Conservation (phyloP, 2,888 invertebrate genomes). For the Gymnocheta viridis region DNA sequence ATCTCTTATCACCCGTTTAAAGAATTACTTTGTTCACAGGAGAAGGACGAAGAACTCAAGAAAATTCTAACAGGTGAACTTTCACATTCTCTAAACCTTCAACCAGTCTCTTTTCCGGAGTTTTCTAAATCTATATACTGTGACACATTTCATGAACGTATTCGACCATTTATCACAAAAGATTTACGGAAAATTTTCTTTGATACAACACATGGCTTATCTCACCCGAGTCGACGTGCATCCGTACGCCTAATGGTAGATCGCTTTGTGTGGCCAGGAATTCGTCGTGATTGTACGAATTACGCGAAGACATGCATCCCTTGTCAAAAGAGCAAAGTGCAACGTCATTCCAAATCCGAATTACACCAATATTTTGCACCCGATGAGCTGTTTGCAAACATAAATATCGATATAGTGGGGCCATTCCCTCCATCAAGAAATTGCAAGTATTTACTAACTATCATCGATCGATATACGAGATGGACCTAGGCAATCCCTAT, state of each 20-base stretch:
- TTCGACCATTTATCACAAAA: no score
- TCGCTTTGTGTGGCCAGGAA: background rate
- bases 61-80: background rate
- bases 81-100: background rate
- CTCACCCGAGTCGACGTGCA: slow-evolving; percentile 1
- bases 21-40: no score
- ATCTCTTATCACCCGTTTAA: no score
- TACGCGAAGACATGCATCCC: background rate
- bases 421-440: background rate
- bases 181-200: slow-evolving; percentile 2
- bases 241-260: slow-evolving; percentile 7
- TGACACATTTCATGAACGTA: background rate
- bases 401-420: background rate
- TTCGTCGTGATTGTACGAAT: background rate
- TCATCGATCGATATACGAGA: background rate
- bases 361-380: background rate
- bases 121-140: background rate
- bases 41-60: background rate
- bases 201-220: slow-evolving; percentile 6
- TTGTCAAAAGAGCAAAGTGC: background rate
- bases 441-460: background rate
- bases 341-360: background rate
- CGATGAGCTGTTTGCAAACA: background rate
- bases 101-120: background rate
- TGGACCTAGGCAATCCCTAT: background rate